Evolutionary conservation across 2,113 vertebrate genomes (phyloP).

Genomic region (Lethenteron reissneri): DNA sequence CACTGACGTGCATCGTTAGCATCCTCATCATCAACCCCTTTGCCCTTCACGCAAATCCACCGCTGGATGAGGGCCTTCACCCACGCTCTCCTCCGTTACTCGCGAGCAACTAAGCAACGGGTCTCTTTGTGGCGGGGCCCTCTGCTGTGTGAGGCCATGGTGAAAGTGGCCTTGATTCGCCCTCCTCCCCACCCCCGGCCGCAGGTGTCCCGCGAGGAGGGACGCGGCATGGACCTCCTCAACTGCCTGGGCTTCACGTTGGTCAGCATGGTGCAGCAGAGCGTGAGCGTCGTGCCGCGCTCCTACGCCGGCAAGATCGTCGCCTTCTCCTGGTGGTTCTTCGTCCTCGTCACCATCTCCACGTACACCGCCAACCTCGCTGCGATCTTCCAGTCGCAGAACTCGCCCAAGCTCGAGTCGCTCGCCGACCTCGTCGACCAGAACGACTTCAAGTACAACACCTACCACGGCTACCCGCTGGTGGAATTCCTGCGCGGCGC

Average conservation of each 20-base stretch:
- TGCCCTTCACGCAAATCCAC: no score
- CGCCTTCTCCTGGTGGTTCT: constrained; percentile 3
- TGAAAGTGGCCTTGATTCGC: no score
- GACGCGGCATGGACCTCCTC: constrained; percentile 3
- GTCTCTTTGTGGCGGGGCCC: no score
- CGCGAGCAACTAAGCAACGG: no score
- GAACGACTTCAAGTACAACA: not conserved
- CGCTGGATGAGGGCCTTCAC: no score
- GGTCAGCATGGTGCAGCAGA: constrained; percentile 5
- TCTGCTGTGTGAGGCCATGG: no score
- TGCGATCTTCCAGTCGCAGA: constrained; percentile 4
- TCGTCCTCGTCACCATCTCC: not conserved
- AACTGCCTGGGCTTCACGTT: constrained; percentile 2
- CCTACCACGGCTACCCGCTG: not conserved
- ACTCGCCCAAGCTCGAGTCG: constrained; percentile 2
- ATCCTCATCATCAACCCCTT: no score
- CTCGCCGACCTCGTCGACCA: constrained; percentile 3
- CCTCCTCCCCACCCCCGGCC: no score
- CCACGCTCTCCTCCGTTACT: no score
- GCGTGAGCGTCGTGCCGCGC: not conserved
- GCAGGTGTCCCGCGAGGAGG: not conserved
- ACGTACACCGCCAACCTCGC: constrained; percentile 2
- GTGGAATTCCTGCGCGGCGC: not conserved
- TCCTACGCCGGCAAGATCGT: constrained; percentile 6
- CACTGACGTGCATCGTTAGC: no score